These are phyloP conservation scores for Dorcus parallelipipedus DNA, from an alignment of 2,888 invertebrate species.

Conservation along the genomic window DNA sequence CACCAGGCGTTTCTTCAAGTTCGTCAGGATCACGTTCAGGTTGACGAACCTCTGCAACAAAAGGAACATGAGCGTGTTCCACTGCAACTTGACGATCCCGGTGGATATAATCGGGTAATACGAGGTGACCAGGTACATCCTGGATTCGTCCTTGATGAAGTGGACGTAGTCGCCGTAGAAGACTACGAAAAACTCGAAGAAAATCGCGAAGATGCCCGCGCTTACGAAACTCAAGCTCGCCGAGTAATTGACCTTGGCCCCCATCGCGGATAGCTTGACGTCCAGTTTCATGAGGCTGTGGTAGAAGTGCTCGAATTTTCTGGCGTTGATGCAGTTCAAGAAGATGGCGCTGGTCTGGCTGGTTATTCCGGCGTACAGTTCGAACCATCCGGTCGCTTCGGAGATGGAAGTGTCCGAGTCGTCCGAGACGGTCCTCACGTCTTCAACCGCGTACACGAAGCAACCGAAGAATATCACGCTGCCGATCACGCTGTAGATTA, in stretches of 20 bases:
- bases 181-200: conserved; percentile 11
- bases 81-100: conserved; percentile 16
- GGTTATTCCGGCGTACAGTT: conserved; percentile 17
- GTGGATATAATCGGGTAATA: conserved; percentile 17
- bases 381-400: conserved; percentile 20
- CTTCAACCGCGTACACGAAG: conserved; percentile 8
- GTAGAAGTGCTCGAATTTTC: conserved; percentile 7
- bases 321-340: conserved; percentile 13
- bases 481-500: conserved; percentile 11
- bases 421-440: not conserved
- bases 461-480: conserved; percentile 7
- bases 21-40: conserved; percentile 2
- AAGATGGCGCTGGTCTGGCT: conserved; percentile 14
- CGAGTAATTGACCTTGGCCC: not conserved
- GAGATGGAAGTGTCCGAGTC: conserved; percentile 12
- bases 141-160: conserved; percentile 15
- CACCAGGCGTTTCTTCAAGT: not conserved
- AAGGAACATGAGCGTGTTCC: conserved; percentile 5
- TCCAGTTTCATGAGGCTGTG: conserved; percentile 4
- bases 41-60: conserved; percentile 11
- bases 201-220: conserved; percentile 4
- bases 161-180: conserved; percentile 15
- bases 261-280: conserved; percentile 2
- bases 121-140: conserved; percentile 10
- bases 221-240: conserved; percentile 5